Evolutionary conservation across 2,888 invertebrate species (phyloP).

Genomic region (Ganaspis brasiliensis): DNA sequence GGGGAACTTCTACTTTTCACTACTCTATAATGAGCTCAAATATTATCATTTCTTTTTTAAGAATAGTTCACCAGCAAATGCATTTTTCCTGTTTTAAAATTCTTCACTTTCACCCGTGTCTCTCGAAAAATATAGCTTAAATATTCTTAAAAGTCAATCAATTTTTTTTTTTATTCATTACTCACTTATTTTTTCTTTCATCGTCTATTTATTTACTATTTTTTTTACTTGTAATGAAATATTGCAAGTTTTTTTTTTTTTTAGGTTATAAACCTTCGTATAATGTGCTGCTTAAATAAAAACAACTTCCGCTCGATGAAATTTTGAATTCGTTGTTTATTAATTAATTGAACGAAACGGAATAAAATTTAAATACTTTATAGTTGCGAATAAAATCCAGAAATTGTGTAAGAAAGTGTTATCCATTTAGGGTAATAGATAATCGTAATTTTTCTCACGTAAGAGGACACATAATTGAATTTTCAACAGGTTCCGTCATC

Average conservation of each 20-base stretch:
- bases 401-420: constrained; percentile 1
- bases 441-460: constrained; percentile 31
- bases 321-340: too few relatives aligned
- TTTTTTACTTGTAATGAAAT: too few relatives aligned
- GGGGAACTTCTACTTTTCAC: constrained; percentile 53
- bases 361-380: too few relatives aligned
- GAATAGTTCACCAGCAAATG: neutral
- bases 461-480: constrained; percentile 20
- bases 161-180: too few relatives aligned
- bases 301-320: too few relatives aligned
- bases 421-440: neutral
- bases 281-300: too few relatives aligned
- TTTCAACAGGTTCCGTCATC: constrained; percentile 34
- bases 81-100: constrained; percentile 12
- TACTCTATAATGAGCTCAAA: constrained; percentile 30
- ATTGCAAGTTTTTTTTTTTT: too few relatives aligned
- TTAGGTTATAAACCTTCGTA: too few relatives aligned
- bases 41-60: neutral
- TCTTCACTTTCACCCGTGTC: constrained; percentile 5
- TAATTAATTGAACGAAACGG: too few relatives aligned
- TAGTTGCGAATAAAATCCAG: neutral
- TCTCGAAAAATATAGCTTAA: neutral
- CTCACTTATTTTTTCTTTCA: too few relatives aligned
- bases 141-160: too few relatives aligned
- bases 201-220: too few relatives aligned